Conservation (phyloP, 2,113 vertebrate genomes). For the Aldabrachelys gigantea region DNA sequence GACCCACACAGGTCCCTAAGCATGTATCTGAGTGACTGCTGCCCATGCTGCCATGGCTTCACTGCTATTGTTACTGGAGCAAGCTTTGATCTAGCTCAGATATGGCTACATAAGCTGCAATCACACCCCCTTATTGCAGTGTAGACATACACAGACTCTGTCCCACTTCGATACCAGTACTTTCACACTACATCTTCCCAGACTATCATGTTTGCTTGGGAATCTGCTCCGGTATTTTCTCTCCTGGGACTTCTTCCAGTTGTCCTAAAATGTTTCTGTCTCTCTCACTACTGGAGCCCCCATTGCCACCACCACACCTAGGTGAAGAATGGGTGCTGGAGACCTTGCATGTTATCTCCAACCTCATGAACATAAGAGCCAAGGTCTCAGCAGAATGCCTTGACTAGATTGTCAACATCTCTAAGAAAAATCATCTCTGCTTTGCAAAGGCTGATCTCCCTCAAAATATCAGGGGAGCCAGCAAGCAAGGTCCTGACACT, state of each 20-base stretch:
- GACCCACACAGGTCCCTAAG: background rate
- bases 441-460: background rate
- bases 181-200: background rate
- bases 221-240: background rate
- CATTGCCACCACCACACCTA: background rate
- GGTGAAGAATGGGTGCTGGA: background rate
- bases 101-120: too few relatives aligned
- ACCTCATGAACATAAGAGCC: background rate
- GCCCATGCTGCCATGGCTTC: background rate
- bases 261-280: background rate
- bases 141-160: background rate
- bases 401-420: background rate
- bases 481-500: background rate
- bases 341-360: background rate
- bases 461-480: background rate
- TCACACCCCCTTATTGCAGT: too few relatives aligned
- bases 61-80: background rate
- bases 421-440: background rate
- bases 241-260: background rate
- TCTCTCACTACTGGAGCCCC: background rate
- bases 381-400: background rate
- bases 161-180: background rate
- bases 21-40: background rate
- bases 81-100: too few relatives aligned
- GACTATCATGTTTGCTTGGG: background rate